These are phyloP conservation scores for Cacoxenus indagator DNA, from an alignment of 2,888 invertebrate genomes.

Conservation along the genomic window DNA sequence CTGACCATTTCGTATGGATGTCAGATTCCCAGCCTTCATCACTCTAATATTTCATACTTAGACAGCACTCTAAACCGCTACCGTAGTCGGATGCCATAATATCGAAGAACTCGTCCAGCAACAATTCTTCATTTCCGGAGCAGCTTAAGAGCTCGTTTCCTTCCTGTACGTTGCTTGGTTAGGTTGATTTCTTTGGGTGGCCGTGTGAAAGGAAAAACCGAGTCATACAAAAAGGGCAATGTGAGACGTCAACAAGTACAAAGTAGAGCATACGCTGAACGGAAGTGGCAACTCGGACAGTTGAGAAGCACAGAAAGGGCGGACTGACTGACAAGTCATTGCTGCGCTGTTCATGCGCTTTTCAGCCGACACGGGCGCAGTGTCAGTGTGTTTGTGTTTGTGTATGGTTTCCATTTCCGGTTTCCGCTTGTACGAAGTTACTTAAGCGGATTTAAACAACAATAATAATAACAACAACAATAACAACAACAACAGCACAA, in stretches of 20 bases:
- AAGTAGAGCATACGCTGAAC: conserved; percentile 31
- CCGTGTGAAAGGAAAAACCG: conserved; percentile 25
- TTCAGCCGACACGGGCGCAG: not conserved
- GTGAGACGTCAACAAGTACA: not conserved
- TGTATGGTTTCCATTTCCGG: conserved; percentile 63
- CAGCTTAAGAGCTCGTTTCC: conserved; percentile 63
- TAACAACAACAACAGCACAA: conserved; percentile 6
- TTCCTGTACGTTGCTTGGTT: conserved; percentile 33
- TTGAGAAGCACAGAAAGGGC: not conserved
- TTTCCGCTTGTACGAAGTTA: conserved; percentile 58
- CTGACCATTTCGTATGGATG: not conserved
- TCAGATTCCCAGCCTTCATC: not conserved
- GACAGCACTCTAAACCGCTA: not conserved
- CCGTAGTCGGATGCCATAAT: conserved; percentile 4
- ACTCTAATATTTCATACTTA: not conserved
- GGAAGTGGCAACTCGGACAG: conserved; percentile 44
- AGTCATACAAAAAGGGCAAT: conserved; percentile 22
- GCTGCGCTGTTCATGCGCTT: not conserved
- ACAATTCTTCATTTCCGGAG: conserved; percentile 62
- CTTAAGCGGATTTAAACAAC: conserved; percentile 60
- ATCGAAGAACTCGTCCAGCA: conserved; percentile 41
- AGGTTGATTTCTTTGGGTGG: not conserved
- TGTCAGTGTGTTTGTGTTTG: conserved; percentile 40
- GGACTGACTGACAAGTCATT: not conserved
- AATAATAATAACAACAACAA: conserved; percentile 30